Evolutionary conservation across 2,797 vertebrate species (phyloP), one percentile per base, ranked within the genome.

Genomic region (Avahi laniger): DNA sequence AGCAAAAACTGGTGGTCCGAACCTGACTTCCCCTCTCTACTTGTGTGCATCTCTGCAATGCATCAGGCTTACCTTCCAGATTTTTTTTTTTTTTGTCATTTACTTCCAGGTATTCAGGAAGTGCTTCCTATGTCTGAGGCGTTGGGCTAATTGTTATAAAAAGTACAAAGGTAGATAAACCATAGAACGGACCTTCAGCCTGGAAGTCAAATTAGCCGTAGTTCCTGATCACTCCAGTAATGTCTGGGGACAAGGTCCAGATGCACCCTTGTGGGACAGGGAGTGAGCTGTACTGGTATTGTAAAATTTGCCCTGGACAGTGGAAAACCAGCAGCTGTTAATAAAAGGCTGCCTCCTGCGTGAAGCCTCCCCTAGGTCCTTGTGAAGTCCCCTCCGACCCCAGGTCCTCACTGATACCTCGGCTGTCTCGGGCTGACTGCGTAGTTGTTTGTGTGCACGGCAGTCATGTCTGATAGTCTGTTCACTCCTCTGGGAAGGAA

Each of bases 111-210:
- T 48, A 75, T 89, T 81, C 73, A 79, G 57, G 72, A 92, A 22
- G 41, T 41, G 10, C 33, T 11, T 41, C 50, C 72, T 93, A 0
- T 26, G 7, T 80, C 11, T 81, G 52, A 92, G n/a, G 12, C 14
- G 5, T 14, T 94, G 80, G 65, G 46, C 72, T 94, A 52, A 83
- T 81, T 88, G 50, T 93, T 81, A 48, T 38, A 75, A 73, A 84
- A 95, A 81, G 65, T 80, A 67, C 90, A 94, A 92, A 93, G 65
- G 90, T 76, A 87, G 26, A 57, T 67, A 81, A 90, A 59, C 30
- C 67, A 50, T 17, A 52, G 46, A 93, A 67, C 17, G 30, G 76
- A 43, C 81, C 57, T 76, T 65, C 35, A 86, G 72, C 59, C 33
- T 93, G 10, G 54, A 91, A 94, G 78, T 90, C 67, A 52, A 48